Evolutionary conservation across 2,113 vertebrate genomes (phyloP).

Genomic region (Ceuthmochares aereus): DNA sequence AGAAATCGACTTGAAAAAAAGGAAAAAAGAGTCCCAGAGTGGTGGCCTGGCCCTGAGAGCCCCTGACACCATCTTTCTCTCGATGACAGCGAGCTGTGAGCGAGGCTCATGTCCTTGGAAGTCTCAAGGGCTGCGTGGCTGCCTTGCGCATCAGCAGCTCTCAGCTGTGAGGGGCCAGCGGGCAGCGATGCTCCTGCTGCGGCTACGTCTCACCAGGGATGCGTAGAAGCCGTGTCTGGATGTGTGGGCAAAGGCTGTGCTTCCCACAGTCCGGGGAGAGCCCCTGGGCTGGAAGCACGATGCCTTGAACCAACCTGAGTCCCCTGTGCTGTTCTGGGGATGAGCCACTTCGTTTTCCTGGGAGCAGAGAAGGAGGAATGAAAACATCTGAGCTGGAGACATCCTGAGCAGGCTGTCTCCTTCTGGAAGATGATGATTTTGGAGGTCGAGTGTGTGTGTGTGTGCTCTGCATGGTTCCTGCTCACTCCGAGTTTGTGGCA

Average conservation of each 20-base stretch:
- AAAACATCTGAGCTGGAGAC: background rate
- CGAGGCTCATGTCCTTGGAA: background rate
- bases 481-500: background rate
- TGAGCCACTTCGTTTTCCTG: rapidly evolving
- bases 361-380: background rate
- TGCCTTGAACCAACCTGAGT: rapidly evolving
- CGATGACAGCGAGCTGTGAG: background rate
- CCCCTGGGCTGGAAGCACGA: rapidly evolving
- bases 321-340: background rate
- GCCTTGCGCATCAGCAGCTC: background rate
- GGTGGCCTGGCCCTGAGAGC: background rate
- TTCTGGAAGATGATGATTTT: background rate
- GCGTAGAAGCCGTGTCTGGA: rapidly evolving
- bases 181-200: background rate
- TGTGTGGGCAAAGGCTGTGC: background rate
- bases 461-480: background rate
- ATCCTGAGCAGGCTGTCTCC: background rate
- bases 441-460: rapidly evolving
- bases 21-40: background rate
- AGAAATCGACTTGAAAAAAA: background rate
- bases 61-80: background rate
- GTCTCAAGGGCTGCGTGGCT: background rate
- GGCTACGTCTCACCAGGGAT: too few species aligned
- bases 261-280: background rate
- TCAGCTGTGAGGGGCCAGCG: background rate